Conservation (phyloP, 2,113 vertebrate species). For the Perca flavescens region DNA sequence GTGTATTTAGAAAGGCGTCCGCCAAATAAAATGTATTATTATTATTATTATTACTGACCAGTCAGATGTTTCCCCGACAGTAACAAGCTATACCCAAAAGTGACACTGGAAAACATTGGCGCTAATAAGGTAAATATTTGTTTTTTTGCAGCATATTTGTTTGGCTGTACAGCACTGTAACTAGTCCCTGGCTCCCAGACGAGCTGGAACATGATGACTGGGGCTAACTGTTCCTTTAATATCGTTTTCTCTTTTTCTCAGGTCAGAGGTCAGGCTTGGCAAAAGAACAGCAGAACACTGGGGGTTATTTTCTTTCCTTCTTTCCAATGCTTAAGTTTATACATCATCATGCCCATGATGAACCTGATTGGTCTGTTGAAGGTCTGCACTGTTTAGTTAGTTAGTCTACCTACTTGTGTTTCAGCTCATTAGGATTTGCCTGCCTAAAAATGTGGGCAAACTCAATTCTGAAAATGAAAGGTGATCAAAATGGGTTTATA, state of each 20-base stretch:
- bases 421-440: background rate
- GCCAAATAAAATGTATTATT: too few species aligned
- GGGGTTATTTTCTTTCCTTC: background rate
- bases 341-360: background rate
- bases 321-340: background rate
- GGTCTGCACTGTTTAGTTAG: background rate
- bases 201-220: background rate
- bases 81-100: background rate
- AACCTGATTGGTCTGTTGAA: background rate
- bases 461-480: background rate
- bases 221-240: background rate
- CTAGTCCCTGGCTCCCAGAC: background rate
- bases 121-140: background rate
- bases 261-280: background rate
- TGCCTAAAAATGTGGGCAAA: background rate
- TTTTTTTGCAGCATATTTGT: background rate
- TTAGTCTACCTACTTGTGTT: background rate
- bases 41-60: too few species aligned
- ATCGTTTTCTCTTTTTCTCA: background rate
- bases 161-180: background rate
- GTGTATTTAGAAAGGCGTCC: too few species aligned
- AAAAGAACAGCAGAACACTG: background rate
- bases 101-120: background rate
- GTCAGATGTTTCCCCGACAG: background rate
- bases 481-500: background rate